Base-by-base conservation (phyloP, 2,888 invertebrate genomes). In the Hofmannophila pseudospretella region DNA sequence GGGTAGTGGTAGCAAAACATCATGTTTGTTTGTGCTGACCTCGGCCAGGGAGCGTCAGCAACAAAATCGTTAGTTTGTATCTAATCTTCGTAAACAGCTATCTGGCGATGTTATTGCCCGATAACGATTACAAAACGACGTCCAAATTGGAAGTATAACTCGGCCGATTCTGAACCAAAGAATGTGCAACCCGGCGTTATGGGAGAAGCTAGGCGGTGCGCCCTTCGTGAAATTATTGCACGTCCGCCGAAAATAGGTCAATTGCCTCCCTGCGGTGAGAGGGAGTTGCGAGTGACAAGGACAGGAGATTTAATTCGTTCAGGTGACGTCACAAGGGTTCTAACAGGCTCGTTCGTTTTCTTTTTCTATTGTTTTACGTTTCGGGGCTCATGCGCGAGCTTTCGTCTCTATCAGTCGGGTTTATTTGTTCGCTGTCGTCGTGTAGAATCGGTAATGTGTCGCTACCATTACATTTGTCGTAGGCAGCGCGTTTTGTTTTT, bases 231-330 rank as follows among this genome's bases (percentile, higher is more conserved):
- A 84, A 80, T 81, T 77, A 85, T 82, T 78, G 79, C 75, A 78
- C 73, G 73, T 67, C 68, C 72, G 56, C 67, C 67, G 77, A 82
- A 86, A 81, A 84, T 86, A 81, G 86, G 86, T 86, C 86, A 86
- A 86, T 82, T 84, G 85, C 80, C 74, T 65, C 69, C 73, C 63
- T 55, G 49, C 67, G 45, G 51, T 47, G 73, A 79, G 64, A 46
- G 80, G 69, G 78, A 77, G 52, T 60, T 49, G 64, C 41, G 75
- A 48, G 58, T 46, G 69, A 80, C 47, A 73, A 60, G 64, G 81
- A 79, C 44, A 50, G 31, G 13, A 26, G 31, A 32, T 27, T 32
- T 27, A 76, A 81, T 79, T 79, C 80, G 71, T 68, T 75, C 79
- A 80, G 76, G 82, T 84, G 82, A 84, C 82, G 84, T 81, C 79